phyloP scores from a whole-genome alignment of 2,888 invertebrate species.

The Liodrosophila aerea region DNA sequence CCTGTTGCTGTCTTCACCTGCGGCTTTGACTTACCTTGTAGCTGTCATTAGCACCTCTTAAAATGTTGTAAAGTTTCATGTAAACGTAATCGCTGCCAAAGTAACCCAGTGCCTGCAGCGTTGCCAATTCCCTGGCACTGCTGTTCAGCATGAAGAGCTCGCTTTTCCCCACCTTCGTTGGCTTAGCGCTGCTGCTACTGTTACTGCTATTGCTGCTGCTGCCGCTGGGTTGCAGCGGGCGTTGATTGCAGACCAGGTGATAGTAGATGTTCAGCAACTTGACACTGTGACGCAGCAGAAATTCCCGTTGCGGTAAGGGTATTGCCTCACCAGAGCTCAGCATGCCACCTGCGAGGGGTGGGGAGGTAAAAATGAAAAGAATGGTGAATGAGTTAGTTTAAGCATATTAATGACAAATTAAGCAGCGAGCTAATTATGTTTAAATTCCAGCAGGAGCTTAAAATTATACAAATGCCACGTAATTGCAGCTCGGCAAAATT shows the following conservation, averaged over 20 bases:
- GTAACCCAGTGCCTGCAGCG: conserved; percentile 83
- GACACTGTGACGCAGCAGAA: conserved; percentile 79
- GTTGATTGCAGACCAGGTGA: conserved; percentile 81
- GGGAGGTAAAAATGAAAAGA: not conserved
- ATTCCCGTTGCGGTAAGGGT: conserved; percentile 61
- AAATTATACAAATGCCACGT: conserved; percentile 57
- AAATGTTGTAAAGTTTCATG: conserved; percentile 90
- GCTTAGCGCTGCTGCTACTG: conserved; percentile 25
- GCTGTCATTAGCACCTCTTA: conserved; percentile 92
- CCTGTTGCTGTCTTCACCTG: conserved; percentile 36
- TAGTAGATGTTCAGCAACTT: conserved; percentile 82
- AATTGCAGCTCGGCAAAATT: conserved; percentile 56
- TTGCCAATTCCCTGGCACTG: conserved; percentile 66
- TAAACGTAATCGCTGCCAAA: conserved; percentile 90
- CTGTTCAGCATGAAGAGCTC: conserved; percentile 73
- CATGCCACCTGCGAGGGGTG: conserved; percentile 52
- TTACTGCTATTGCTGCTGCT: not conserved
- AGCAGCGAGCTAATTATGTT: conserved; percentile 63
- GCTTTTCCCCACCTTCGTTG: conserved; percentile 71
- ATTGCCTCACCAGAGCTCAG: conserved; percentile 51
- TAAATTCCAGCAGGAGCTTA: conserved; percentile 48
- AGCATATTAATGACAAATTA: conserved; percentile 65
- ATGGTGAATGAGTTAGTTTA: conserved; percentile 8
- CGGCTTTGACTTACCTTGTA: conserved; percentile 87
- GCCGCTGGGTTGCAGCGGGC: conserved; percentile 64